These are phyloP conservation scores for Agrotis clavis DNA, from an alignment of 2,888 invertebrate species.

Conservation along the genomic window DNA sequence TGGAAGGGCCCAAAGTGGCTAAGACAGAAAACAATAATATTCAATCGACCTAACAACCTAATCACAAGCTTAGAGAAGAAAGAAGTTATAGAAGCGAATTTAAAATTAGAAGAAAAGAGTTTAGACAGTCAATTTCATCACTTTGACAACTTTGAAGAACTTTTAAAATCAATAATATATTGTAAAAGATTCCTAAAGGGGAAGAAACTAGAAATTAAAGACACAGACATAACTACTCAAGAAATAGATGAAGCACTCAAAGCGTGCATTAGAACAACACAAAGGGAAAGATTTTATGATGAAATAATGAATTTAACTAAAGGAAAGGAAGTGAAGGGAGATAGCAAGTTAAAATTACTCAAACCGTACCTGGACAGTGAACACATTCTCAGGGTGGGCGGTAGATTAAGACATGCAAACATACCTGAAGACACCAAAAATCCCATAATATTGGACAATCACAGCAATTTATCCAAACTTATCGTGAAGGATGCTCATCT, in stretches of 20 bases:
- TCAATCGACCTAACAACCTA: constrained; percentile 13
- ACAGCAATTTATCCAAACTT: neutral
- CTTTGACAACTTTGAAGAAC: constrained; percentile 21
- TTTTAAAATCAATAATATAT: neutral
- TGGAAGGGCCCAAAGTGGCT: constrained; percentile 26
- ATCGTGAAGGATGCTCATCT: constrained; percentile 17
- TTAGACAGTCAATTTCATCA: constrained; percentile 9
- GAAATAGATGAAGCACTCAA: constrained; percentile 6
- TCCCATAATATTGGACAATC: neutral
- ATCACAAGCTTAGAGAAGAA: constrained; percentile 17
- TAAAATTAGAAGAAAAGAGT: constrained; percentile 7
- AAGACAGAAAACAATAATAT: constrained; percentile 6
- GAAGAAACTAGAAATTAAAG: neutral
- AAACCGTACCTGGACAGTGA: neutral
- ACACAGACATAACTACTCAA: neutral
- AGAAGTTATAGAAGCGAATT: constrained; percentile 5
- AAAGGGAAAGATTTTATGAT: constrained; percentile 10
- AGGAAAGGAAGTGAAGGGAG: neutral
- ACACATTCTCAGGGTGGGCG: neutral
- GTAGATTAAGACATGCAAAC: constrained; percentile 1
- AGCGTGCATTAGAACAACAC: constrained; percentile 7
- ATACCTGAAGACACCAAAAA: neutral
- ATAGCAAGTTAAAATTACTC: constrained; percentile 1
- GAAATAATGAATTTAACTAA: constrained; percentile 8
- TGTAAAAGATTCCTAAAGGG: neutral